Conservation (phyloP, 2,797 vertebrate species). For the Poecilia velifera region DNA sequence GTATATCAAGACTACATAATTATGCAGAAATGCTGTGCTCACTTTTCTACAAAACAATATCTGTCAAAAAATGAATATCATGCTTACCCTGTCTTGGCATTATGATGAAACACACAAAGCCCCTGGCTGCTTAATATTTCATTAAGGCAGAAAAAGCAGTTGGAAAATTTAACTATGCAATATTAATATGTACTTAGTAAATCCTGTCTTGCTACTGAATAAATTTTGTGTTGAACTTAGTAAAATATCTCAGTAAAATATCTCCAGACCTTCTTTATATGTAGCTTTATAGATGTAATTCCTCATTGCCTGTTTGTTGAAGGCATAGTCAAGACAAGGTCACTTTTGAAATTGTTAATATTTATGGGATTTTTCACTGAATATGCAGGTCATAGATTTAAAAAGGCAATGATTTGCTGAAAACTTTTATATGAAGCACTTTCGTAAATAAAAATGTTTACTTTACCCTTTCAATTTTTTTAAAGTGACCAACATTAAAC, state of each 20-base stretch:
- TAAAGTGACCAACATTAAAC: neutral
- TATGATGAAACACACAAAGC: constrained; percentile 77
- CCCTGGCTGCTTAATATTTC: constrained; percentile 75
- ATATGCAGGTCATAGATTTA: neutral
- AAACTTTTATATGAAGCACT: neutral
- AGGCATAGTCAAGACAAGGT: neutral
- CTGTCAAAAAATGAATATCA: constrained; percentile 55
- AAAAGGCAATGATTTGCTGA: neutral
- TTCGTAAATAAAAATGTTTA: no score
- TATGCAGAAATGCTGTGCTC: neutral
- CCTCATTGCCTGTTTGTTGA: neutral
- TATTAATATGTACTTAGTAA: constrained; percentile 82
- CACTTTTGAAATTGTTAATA: neutral
- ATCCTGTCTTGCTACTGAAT: constrained; percentile 42
- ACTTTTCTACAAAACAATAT: neutral
- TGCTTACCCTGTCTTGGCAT: constrained; percentile 67
- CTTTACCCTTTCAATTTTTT: neutral
- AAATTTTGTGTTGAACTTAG: constrained; percentile 24
- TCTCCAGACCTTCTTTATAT: constrained; percentile 1
- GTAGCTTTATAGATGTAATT: neutral
- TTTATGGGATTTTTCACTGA: neutral
- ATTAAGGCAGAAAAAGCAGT: constrained; percentile 69
- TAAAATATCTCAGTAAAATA: constrained; percentile 17
- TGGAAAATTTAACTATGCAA: constrained; percentile 78
- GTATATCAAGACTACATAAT: neutral